Percentiles rank a stretch among this genome's conserved stretches.
Evolutionary conservation across 2,113 vertebrate genomes (phyloP).

Genomic region (Centropristis striata): DNA sequence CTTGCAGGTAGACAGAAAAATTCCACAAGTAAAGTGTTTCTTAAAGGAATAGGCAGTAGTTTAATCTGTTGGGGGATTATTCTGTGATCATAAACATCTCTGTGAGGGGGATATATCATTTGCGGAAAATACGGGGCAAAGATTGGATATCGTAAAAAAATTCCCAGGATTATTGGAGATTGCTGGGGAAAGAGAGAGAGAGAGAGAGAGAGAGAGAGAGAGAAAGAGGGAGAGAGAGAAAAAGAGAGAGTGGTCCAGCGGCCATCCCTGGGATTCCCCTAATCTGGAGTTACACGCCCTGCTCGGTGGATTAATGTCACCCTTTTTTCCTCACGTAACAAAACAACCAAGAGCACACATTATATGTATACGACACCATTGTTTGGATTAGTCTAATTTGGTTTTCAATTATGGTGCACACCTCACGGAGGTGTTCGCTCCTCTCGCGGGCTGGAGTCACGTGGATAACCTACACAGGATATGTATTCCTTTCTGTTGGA

Average conservation of each 20-base stretch:
- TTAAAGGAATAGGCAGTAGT: slow-evolving; percentile 50
- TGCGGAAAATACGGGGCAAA: slow-evolving; percentile 81
- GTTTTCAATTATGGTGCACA: slow-evolving; percentile 60
- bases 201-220: slow-evolving; percentile 45
- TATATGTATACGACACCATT: slow-evolving; percentile 75
- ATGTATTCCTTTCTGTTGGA: slow-evolving; percentile 91
- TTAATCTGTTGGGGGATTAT: slow-evolving; percentile 68
- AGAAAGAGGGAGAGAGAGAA: slow-evolving; percentile 43
- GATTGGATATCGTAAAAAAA: slow-evolving; percentile 84
- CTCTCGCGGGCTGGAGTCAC: slow-evolving; percentile 73
- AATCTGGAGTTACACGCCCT: slow-evolving; percentile 85
- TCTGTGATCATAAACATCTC: slow-evolving; percentile 70
- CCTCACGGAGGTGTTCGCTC: slow-evolving; percentile 59
- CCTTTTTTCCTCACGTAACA: slow-evolving; percentile 71
- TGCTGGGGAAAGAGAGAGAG: slow-evolving; percentile 72
- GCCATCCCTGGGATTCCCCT: slow-evolving; percentile 82
- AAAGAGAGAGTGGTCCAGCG: slow-evolving; percentile 78
- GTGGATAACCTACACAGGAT: slow-evolving; percentile 89
- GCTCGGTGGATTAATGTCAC: slow-evolving; percentile 83
- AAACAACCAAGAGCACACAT: slow-evolving; percentile 72
- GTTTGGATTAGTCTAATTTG: slow-evolving; percentile 84
- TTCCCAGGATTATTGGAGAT: slow-evolving; percentile 84
- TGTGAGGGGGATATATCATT: slow-evolving; percentile 82
- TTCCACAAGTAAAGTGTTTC: slow-evolving; percentile 37
- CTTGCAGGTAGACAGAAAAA: slow-evolving; percentile 52